phyloP scores from a whole-genome alignment of 1,140 invertebrate species.

The Antheraea mylitta region DNA sequence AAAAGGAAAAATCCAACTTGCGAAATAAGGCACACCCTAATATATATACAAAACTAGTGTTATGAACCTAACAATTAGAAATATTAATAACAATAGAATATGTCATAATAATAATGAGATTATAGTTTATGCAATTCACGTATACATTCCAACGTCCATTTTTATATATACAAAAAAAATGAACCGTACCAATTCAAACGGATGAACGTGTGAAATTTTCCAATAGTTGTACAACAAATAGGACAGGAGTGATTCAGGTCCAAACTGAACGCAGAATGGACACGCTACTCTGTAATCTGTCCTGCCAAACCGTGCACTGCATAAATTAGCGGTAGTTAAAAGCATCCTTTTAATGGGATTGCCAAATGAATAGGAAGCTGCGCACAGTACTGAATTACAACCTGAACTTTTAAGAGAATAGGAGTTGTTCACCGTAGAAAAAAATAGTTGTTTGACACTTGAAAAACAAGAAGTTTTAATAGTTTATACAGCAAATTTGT shows the following conservation, averaged over 20 bases:
- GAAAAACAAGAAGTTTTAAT: no score
- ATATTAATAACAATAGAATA: no score
- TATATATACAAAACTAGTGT: no score
- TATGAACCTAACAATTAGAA: no score
- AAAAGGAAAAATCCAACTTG: no score
- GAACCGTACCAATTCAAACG: slow-evolving; percentile 26
- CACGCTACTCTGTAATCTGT: slow-evolving; percentile 54
- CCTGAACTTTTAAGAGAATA: slow-evolving; percentile 29
- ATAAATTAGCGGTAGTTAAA: slow-evolving; percentile 48
- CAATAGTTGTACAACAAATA: slow-evolving; percentile 34
- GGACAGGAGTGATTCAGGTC: slow-evolving; percentile 40
- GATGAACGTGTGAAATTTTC: slow-evolving; percentile 40
- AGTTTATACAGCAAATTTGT: no score
- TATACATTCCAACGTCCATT: no score
- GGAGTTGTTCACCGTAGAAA: neutral
- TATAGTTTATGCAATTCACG: no score
- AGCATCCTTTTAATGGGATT: slow-evolving; percentile 53
- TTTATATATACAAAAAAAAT: neutral
- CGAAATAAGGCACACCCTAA: no score
- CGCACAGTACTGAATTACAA: slow-evolving; percentile 32
- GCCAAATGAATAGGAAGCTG: slow-evolving; percentile 49
- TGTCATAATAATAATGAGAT: no score
- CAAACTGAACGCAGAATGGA: slow-evolving; percentile 29
- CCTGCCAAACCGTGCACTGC: slow-evolving; percentile 38
- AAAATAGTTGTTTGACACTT: neutral